Percentiles rank a stretch among this genome's conserved stretches.
Evolutionary conservation across 2,113 vertebrate genomes (phyloP).

Genomic region (Pelmatolapia mariae): DNA sequence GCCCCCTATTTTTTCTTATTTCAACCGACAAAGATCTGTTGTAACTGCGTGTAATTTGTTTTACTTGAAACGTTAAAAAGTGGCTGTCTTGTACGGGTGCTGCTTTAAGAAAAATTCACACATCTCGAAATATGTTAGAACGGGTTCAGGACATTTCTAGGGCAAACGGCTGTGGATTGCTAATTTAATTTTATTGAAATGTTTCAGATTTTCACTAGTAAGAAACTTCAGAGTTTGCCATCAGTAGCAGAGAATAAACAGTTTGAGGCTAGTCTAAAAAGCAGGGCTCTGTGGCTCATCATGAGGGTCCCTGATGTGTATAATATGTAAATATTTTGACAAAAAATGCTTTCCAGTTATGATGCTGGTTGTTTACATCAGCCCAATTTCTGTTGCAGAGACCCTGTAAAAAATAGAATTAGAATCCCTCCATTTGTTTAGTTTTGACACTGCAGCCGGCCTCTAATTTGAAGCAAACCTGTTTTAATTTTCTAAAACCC

Average conservation of each 20-base stretch:
- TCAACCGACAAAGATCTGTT: accelerated
- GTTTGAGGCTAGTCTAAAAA: not conserved
- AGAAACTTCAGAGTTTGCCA: not conserved
- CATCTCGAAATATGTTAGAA: not conserved
- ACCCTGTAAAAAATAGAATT: not conserved
- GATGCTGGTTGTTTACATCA: not conserved
- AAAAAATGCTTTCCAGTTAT: not conserved
- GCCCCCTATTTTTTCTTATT: not conserved
- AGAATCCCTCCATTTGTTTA: not conserved
- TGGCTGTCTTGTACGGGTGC: not conserved
- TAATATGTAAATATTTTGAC: not conserved
- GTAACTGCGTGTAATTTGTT: not conserved
- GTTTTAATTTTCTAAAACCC: not conserved
- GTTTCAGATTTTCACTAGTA: not conserved
- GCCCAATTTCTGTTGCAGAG: not conserved
- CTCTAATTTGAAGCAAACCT: not conserved
- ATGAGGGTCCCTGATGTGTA: not conserved
- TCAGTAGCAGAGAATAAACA: not conserved
- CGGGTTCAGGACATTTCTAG: not conserved
- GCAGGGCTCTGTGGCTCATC: not conserved
- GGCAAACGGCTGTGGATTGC: not conserved
- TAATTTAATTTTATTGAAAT: not conserved
- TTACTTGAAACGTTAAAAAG: not conserved
- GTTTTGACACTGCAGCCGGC: accelerated
- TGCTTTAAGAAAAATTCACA: not conserved